These are phyloP conservation scores for Holotrichia oblita DNA, from an alignment of 1,140 invertebrate species.

Conservation along the genomic window DNA sequence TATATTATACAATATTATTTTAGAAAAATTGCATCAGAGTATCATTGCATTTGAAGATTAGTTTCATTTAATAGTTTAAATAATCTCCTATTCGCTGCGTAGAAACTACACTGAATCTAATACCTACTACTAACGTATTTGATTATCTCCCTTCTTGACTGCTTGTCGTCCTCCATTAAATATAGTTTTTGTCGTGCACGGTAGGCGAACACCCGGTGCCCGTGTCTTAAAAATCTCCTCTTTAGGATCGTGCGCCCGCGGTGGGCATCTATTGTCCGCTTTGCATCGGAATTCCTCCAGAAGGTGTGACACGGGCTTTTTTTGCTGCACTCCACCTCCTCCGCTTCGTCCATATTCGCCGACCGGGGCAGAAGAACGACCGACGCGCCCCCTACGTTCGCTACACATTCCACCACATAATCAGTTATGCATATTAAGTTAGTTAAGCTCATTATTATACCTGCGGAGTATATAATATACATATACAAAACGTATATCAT, in stretches of 20 bases:
- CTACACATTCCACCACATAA: slow-evolving; percentile 57
- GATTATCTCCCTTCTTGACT: not conserved
- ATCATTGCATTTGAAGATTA: too few relatives aligned
- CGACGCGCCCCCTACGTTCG: slow-evolving; percentile 43
- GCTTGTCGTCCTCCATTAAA: not conserved
- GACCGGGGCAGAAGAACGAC: not conserved
- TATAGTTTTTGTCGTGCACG: slow-evolving; percentile 53
- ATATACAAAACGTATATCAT: slow-evolving; percentile 48
- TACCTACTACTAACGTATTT: not conserved
- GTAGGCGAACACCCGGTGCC: slow-evolving; percentile 50
- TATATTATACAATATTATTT: too few relatives aligned
- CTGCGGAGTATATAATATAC: slow-evolving; percentile 51
- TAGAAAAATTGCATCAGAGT: too few relatives aligned
- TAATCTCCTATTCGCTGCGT: too few relatives aligned
- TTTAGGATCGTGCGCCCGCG: slow-evolving; percentile 41
- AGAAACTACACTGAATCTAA: too few relatives aligned
- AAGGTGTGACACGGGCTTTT: slow-evolving; percentile 54
- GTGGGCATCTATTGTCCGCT: slow-evolving; percentile 51
- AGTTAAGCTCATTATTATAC: slow-evolving; percentile 61
- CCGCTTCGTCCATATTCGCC: slow-evolving; percentile 13
- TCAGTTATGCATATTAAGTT: slow-evolving; percentile 62
- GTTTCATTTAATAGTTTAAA: too few relatives aligned
- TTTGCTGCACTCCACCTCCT: slow-evolving; percentile 37
- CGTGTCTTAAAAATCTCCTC: slow-evolving; percentile 31
- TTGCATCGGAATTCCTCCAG: slow-evolving; percentile 54